These are phyloP conservation scores for Takifugu bimaculatus DNA, from an alignment of 2,113 vertebrate genomes.

Conservation along the genomic window DNA sequence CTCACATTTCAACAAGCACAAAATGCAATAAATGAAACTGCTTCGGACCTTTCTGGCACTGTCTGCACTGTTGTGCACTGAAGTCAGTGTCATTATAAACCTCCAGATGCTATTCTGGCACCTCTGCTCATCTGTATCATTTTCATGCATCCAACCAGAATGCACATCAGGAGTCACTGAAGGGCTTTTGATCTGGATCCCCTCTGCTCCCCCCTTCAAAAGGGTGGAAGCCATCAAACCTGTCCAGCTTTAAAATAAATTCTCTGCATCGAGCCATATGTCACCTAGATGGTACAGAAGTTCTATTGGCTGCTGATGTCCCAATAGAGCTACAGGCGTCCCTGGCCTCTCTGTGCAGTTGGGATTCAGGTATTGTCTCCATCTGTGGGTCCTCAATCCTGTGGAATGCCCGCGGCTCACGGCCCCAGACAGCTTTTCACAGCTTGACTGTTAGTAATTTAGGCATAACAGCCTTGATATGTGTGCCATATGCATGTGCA, in stretches of 20 bases:
- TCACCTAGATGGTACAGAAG: conserved; percentile 1
- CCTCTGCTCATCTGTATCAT: conserved; percentile 65
- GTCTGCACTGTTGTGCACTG: conserved; percentile 16
- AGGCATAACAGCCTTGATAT: conserved; percentile 24
- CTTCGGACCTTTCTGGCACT: background rate
- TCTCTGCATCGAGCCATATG: conserved; percentile 15
- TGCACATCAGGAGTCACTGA: conserved; percentile 31
- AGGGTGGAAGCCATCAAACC: conserved; percentile 30
- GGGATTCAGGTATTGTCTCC: conserved; percentile 18
- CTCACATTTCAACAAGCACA: background rate
- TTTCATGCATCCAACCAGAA: conserved; percentile 45
- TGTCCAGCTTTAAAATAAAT: conserved; percentile 41
- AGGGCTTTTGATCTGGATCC: conserved; percentile 56
- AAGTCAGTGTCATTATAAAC: conserved; percentile 47
- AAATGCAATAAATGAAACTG: background rate
- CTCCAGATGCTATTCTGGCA: conserved; percentile 53
- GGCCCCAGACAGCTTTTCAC: conserved; percentile 28
- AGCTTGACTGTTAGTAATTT: conserved; percentile 34
- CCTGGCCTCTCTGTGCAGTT: background rate
- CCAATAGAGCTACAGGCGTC: conserved; percentile 24
- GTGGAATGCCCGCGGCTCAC: conserved; percentile 49
- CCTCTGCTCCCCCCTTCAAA: conserved; percentile 35
- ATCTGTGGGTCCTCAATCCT: conserved; percentile 21
- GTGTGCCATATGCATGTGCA: conserved; percentile 24
- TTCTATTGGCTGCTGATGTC: conserved; percentile 2